Evolutionary conservation across 2,797 vertebrate species (phyloP).

Genomic region (Aotus griseimembra): DNA sequence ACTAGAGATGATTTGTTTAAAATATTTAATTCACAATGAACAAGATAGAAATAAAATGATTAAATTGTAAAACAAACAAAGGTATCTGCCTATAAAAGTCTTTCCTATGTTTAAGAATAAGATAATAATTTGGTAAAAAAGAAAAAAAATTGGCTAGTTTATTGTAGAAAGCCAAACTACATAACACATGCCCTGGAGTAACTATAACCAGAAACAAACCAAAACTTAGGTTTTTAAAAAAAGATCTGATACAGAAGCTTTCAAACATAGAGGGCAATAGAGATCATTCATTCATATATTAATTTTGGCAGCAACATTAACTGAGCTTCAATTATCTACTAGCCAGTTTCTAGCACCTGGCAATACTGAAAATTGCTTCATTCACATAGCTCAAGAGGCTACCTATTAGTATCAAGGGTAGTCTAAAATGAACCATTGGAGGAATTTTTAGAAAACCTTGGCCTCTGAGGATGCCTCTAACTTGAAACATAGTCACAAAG

Average conservation of each 20-base stretch:
- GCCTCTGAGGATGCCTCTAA: not conserved
- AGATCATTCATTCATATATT: not conserved
- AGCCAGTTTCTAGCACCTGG: not conserved
- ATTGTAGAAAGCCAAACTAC: not conserved
- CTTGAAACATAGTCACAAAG: not conserved
- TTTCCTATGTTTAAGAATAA: not conserved
- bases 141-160: not conserved
- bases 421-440: not conserved
- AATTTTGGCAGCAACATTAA: not conserved
- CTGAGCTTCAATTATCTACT: not conserved
- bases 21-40: not conserved
- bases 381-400: accelerated
- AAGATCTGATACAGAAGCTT: not conserved
- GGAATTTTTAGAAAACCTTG: not conserved
- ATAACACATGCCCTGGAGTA: not conserved
- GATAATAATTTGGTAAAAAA: not conserved
- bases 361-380: not conserved
- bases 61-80: not conserved
- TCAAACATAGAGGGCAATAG: not conserved
- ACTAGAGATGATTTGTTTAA: not conserved
- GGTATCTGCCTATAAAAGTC: not conserved
- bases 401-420: not conserved
- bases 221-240: not conserved
- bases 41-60: not conserved
- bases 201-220: not conserved